Conservation (phyloP, 2,113 vertebrate genomes). For the Spheniscus mendiculus region DNA sequence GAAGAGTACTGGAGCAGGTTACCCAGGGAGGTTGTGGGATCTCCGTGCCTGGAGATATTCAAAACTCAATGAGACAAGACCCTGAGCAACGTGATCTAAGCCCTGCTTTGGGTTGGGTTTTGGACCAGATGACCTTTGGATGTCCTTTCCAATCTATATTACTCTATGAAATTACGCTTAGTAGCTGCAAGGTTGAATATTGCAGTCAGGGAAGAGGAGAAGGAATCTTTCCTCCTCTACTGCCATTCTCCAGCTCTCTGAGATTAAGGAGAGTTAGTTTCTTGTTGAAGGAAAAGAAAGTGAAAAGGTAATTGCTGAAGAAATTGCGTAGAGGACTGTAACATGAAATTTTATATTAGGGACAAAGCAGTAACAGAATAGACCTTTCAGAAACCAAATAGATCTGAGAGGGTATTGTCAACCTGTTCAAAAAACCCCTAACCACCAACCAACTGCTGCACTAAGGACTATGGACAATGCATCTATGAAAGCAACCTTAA, state of each 20-base stretch:
- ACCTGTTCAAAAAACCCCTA: background rate
- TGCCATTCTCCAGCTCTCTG: background rate
- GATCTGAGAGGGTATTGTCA: background rate
- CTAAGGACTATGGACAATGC: background rate
- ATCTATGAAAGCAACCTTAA: background rate
- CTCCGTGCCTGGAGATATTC: background rate
- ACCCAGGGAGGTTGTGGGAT: background rate
- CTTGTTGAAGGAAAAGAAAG: background rate
- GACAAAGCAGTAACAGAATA: background rate
- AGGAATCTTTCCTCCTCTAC: background rate
- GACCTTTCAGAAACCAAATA: background rate
- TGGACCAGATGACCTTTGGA: background rate
- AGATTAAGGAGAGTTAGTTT: background rate
- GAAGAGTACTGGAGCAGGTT: background rate
- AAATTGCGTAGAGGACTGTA: background rate
- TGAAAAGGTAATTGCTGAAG: background rate
- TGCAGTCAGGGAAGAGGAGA: background rate
- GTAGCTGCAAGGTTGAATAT: background rate
- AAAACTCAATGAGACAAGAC: background rate
- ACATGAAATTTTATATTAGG: background rate
- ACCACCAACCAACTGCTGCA: background rate
- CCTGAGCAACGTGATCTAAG: background rate
- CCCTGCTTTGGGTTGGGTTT: background rate
- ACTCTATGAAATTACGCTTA: background rate
- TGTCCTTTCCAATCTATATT: background rate